Evolutionary conservation across 2,888 invertebrate species (phyloP), one percentile per base, ranked within the genome.

Genomic region (Agonopterix alstromeriana): DNA sequence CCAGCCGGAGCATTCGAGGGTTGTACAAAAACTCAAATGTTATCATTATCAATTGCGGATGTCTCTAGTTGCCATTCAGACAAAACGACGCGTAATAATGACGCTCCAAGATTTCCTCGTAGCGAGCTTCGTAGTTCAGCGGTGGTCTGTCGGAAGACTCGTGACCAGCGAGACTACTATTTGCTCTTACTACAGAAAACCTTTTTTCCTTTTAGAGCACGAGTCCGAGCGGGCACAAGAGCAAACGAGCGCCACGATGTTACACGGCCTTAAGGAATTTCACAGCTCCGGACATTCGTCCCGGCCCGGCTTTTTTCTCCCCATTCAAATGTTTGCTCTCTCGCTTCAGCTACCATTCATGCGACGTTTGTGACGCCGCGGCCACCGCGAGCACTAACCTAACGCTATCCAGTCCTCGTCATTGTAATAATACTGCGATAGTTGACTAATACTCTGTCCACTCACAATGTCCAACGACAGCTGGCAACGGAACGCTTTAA

Each of bases 381-480:
- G 77, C 82, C 82, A 77, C 82, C 82, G 82, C 79, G 77, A 75
- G 77, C 78, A 63, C 65, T 75, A 72, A 82, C 85, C 82, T 82
- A 82, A 84, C 82, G 80, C 81, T 82, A 79, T 81, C 85, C 86
- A 82, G 83, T 84, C 79, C 83, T 84, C 83, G 85, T 81, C 83
- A 85, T 85, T 85, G 84, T 83, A 83, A 88, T 88, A 88, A 88
- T 88, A 88, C 88, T 88, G 88, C 83, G 87, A 82, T 83, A 82
- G 83, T 87, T 87, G 88, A 88, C 87, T 88, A 87, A 87, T 86
- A 87, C 86, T 86, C 87, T 84, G 85, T 82, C 82, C 86, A 83
- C 83, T 82, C 82, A 83, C 81, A 78, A 78, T 75, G 83, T 86
- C 80, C 86, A 77, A 75, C 81, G 80, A 82, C 83, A 80, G 83